phyloP scores from a whole-genome alignment of 2,113 vertebrate genomes.

The Cyanocitta stelleri region DNA sequence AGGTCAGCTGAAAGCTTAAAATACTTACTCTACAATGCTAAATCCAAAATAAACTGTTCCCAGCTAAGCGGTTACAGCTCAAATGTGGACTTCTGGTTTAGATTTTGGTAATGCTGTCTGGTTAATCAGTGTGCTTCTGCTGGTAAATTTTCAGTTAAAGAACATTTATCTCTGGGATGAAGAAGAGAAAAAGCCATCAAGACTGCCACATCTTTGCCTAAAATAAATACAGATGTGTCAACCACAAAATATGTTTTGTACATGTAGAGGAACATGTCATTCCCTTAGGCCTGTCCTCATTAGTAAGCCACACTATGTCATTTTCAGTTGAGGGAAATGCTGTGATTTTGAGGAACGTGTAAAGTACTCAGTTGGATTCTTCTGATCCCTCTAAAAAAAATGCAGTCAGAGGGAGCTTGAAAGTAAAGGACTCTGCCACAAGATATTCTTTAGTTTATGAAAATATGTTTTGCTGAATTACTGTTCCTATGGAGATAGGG shows the following conservation, averaged over 20 bases:
- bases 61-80: not conserved
- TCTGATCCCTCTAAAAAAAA: not conserved
- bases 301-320: not conserved
- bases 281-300: not conserved
- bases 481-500: not conserved
- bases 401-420: not conserved
- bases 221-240: conserved; percentile 17
- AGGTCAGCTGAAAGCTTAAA: not conserved
- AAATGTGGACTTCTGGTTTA: not conserved
- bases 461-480: conserved; percentile 9
- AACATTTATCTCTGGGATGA: not conserved
- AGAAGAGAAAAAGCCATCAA: not conserved
- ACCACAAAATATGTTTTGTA: not conserved
- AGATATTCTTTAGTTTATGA: not conserved
- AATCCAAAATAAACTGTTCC: not conserved
- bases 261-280: not conserved
- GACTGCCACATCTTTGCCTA: not conserved
- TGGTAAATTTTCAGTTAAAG: not conserved
- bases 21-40: not conserved
- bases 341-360: not conserved
- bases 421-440: not conserved
- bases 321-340: not conserved
- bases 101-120: not conserved
- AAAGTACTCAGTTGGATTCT: not conserved
- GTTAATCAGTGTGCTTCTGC: not conserved